Base-by-base conservation (phyloP, 2,797 vertebrate genomes). In the Phalanger gymnotis region DNA sequence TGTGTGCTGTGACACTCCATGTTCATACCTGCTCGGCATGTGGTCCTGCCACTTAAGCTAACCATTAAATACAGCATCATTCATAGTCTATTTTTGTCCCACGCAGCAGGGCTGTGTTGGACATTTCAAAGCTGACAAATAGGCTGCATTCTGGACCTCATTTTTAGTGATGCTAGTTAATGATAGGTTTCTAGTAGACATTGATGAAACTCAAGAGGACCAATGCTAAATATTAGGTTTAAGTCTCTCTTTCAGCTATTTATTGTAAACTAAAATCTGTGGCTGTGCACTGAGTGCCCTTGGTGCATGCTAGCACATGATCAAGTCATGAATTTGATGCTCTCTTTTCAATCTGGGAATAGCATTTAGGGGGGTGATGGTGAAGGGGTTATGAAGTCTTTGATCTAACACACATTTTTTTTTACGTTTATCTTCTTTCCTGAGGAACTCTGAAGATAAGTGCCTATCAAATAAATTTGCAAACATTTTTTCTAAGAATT, bases 331-430 rank as follows among this genome's bases (percentile, higher is more conserved):
- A 97, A 97, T 96, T 98, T 97, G 95, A 94, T 96, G 96, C 96
- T 97, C 95, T 91, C 40, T 92, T 94, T 96, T 96, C 90, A 93
- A 96, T 96, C 93, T 97, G 95, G 95, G 95, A 96, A 96, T 96
- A 96, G 94, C 22, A 40, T 96, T 97, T 94, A 92, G 95, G 97
- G 96, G 96, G 96, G 95, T 94, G 94, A 93, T 91, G 52, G 93
- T 89, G 91, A 98, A 96, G 95, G 97, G 96, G 96, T 97, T 94
- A 87, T 95, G 93, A 96, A 94, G 96, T 55, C 96, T 96, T 93
- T 92, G 96, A 94, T 98, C 97, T 97, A 97, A 96, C 56, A 95
- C 98, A 97, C 95, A 97, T 90, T 93, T 97, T 96, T 92, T 96
- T 95, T 97, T 3, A 27, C 9, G 95, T 95, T 91, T 95, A 93